Evolutionary conservation across 2,888 invertebrate genomes (phyloP), one percentile per base, ranked within the genome.

Genomic region (Xestia ashworthii): DNA sequence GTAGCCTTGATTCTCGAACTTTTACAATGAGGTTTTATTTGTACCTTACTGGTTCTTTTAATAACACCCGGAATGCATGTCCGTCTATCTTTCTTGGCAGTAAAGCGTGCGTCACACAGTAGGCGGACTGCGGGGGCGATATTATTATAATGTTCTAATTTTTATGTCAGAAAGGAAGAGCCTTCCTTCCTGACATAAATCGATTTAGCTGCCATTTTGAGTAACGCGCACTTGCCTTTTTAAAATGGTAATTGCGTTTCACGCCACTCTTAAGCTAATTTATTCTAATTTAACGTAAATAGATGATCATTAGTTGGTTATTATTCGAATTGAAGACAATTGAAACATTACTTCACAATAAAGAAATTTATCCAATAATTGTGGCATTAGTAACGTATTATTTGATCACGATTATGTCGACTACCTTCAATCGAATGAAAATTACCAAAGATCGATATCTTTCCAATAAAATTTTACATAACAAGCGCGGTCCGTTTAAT

Each of bases 401-500:
- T 74, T 53, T 48, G 12, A 62, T 69, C 12, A 60, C 60, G 19
- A 62, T 74, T n/a, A n/a, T 32, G 11, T 50, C 22, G 1, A 58
- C 9, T 58, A 38, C 46, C 38, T 12, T 16, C 48, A 78, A 48
- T 67, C 32, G 46, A 71, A 19, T n/a, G 0, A 62, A 50, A 53
- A 64, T 32, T 16, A 0, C 12, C 58, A 64, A 41, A 32, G 38
- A 79, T 48, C 9, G 55, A 85, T 76, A 65, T 14, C 32, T 66
- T 64, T 64, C n/a, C 22, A 48, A 71, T 62, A 62, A 62, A 60
- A 32, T 32, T 67, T 73, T 14, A n/a, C 50, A 64, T 62, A 76
- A 70, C 44, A 67, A 86, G 83, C 83, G 69, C 78, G 65, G 71
- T 67, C 32, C 67, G 9, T 72, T 81, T 81, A 83, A 84, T 78